Evolutionary conservation across 2,113 vertebrate species (phyloP), one percentile per base, ranked within the genome.

Genomic region (Gambusia affinis): DNA sequence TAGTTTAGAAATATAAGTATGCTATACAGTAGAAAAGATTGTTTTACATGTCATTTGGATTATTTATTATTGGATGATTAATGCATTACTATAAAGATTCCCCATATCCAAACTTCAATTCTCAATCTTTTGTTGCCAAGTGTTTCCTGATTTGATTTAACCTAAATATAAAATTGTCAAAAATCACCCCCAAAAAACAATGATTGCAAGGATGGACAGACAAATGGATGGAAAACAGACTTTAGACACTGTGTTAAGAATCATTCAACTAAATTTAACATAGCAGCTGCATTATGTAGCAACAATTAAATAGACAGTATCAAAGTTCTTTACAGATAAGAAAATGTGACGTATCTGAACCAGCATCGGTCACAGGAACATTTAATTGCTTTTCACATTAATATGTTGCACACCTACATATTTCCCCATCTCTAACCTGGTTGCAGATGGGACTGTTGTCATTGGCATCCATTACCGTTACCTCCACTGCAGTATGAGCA

Each of bases 361-460:
- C 27, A 60, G 2, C 4, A 0, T 30, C 1, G 14, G 5, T 29
- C 29, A 29, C 14, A 17, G 29, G 29, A 31, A 67, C 1, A 17
- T 66, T 12, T 68, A 68, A 70, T 84, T 70, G 10, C 60, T 68
- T 64, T 60, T 30, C 29, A 64, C 31, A 28, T 68, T 31, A 76
- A 61, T 15, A 44, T 60, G 72, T n/a, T 6, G 47, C 44, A 28
- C 64, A 60, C 30, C 71, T 64, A 30, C 62, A 33, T 67, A 19
- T 44, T 54, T 76, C 64, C 72, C 70, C 14, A 29, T 70, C 47
- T 30, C 95, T 93, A 78, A 99, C 98, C 97, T 98, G 96, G 44
- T 96, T 95, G 91, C 98, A 99, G 77, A 98, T 90, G 12, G 98
- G 98, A 64, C 91, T 96, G 77, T 99, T 99, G 88, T 99, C 98